phyloP scores from a whole-genome alignment of 2,888 invertebrate species.

The Aricia artaxerxes region DNA sequence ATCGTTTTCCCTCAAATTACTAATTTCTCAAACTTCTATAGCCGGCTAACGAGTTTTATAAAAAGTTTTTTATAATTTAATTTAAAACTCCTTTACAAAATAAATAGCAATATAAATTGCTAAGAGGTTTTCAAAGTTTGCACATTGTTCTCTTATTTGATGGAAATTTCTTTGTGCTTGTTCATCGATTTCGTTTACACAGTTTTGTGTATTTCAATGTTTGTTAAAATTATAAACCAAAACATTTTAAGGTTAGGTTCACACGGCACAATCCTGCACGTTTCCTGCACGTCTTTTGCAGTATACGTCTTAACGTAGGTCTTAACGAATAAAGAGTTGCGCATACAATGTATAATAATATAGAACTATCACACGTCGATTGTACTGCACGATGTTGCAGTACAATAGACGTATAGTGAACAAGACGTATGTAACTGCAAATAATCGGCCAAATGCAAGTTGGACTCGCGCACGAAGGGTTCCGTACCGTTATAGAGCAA shows the following conservation, averaged over 20 bases:
- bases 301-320: too few relatives aligned
- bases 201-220: not conserved
- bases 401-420: too few relatives aligned
- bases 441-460: too few relatives aligned
- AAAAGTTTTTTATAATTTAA: conserved; percentile 20
- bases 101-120: conserved; percentile 22
- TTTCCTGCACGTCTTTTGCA: too few relatives aligned
- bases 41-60: conserved; percentile 8
- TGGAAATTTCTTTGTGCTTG: conserved; percentile 1
- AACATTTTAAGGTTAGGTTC: not conserved
- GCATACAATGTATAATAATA: too few relatives aligned
- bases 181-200: not conserved
- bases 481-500: too few relatives aligned
- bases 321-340: too few relatives aligned
- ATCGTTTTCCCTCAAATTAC: conserved; percentile 28
- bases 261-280: too few relatives aligned
- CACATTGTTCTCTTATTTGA: conserved; percentile 20
- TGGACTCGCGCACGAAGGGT: too few relatives aligned
- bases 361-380: too few relatives aligned
- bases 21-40: conserved; percentile 24
- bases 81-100: conserved; percentile 17
- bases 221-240: not conserved
- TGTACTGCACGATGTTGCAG: too few relatives aligned
- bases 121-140: conserved; percentile 18
- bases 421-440: too few relatives aligned